Conservation (phyloP, 2,888 invertebrate genomes). For the Drosophila fungiperda region DNA sequence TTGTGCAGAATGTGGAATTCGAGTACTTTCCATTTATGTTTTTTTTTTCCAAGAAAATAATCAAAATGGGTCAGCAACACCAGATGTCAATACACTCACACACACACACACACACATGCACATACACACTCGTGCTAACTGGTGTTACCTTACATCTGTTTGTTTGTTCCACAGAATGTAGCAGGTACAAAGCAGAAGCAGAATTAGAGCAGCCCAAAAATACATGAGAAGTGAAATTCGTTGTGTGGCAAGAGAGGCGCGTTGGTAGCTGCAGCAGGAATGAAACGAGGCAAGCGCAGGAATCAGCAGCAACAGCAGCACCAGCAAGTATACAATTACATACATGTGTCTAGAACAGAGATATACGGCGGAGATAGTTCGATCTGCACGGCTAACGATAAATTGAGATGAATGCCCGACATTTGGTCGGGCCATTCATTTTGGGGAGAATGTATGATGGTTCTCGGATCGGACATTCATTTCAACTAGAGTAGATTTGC, state of each 20-base stretch:
- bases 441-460: conserved; percentile 1
- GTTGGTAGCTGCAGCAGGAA: conserved; percentile 5
- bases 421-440: conserved; percentile 33
- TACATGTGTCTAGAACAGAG: conserved; percentile 33
- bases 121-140: conserved; percentile 28
- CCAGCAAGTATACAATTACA: conserved; percentile 15
- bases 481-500: conserved; percentile 56
- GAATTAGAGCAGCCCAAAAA: conserved; percentile 54
- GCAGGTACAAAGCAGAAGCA: neutral
- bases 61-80: conserved; percentile 47
- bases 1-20: conserved; percentile 43
- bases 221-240: conserved; percentile 76
- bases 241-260: conserved; percentile 53
- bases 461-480: conserved; percentile 4
- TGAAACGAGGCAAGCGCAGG: conserved; percentile 1
- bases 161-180: conserved; percentile 30
- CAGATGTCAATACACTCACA: conserved; percentile 9
- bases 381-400: conserved; percentile 70
- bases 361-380: conserved; percentile 67
- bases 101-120: conserved; percentile 15
- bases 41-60: conserved; percentile 48
- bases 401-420: conserved; percentile 77
- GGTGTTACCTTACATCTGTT: conserved; percentile 59
- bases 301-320: conserved; percentile 7
- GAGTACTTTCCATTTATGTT: conserved; percentile 27